These are phyloP conservation scores for Oryctes rhinoceros DNA, from an alignment of 1,140 invertebrate genomes.

Conservation along the genomic window DNA sequence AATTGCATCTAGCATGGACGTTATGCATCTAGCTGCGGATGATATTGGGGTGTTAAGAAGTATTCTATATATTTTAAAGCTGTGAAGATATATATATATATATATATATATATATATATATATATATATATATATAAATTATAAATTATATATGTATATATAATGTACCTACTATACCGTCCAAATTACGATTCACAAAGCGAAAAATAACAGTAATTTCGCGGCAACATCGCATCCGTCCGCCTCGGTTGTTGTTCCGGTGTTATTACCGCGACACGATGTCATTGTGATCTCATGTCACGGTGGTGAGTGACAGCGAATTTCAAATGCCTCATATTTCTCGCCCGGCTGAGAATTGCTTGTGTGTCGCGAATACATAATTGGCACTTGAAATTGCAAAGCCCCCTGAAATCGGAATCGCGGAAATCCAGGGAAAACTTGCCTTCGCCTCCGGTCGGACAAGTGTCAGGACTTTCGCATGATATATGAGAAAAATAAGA, in stretches of 20 bases:
- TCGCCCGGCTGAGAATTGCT: conserved; percentile 50
- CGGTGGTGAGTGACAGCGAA: conserved; percentile 47
- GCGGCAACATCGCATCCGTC: background rate
- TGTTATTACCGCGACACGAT: conserved; percentile 17
- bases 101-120: too few species aligned
- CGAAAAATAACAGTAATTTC: conserved; percentile 16
- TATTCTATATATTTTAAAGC: too few species aligned
- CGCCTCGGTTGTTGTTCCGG: background rate
- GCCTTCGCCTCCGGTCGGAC: conserved; percentile 45
- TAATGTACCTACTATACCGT: too few species aligned
- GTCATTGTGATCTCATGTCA: conserved; percentile 46
- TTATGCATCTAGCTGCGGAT: background rate
- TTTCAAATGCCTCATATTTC: conserved; percentile 51
- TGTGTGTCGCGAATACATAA: conserved; percentile 54
- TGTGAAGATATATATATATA: too few species aligned
- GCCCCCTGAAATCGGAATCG: conserved; percentile 44
- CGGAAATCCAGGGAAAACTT: conserved; percentile 48
- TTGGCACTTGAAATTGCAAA: conserved; percentile 53
- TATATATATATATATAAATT: too few species aligned
- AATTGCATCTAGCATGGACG: background rate
- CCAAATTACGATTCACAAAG: background rate
- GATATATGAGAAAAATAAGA: conserved; percentile 59
- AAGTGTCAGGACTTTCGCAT: conserved; percentile 55
- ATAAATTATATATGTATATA: too few species aligned
- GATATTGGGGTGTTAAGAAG: too few species aligned